Evolutionary conservation across 2,797 vertebrate genomes (phyloP).

Genomic region (Pseudopleuronectes americanus): DNA sequence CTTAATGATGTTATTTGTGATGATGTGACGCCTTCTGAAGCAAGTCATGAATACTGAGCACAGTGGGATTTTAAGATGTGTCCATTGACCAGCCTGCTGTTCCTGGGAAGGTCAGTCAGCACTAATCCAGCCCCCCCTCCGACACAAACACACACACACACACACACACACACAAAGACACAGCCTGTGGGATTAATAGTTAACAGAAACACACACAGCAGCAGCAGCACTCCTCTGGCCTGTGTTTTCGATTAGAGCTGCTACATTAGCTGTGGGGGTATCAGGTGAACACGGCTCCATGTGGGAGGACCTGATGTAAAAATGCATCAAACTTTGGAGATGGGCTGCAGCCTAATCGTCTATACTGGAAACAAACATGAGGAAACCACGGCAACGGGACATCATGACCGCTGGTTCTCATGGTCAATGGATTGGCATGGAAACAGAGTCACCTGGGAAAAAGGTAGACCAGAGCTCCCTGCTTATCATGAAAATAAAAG

Average conservation of each 20-base stretch:
- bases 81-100: constrained; percentile 28
- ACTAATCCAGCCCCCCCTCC: constrained; percentile 35
- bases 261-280: constrained; percentile 60
- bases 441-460: constrained; percentile 49
- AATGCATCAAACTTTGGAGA: constrained; percentile 66
- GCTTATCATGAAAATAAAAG: constrained; percentile 21
- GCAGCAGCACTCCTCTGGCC: constrained; percentile 24
- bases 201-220: constrained; percentile 73
- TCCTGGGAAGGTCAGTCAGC: constrained; percentile 45
- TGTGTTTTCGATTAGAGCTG: constrained; percentile 75
- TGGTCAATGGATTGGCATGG: constrained; percentile 52
- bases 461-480: background rate
- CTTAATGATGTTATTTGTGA: background rate
- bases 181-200: constrained; percentile 80
- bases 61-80: constrained; percentile 33
- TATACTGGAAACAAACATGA: constrained; percentile 74
- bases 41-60: constrained; percentile 14
- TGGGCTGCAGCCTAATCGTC: constrained; percentile 51
- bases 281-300: constrained; percentile 38
- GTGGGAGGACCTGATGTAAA: constrained; percentile 58
- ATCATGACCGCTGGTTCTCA: constrained; percentile 65
- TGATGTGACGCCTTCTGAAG: constrained; percentile 9
- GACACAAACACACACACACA: constrained; percentile 17
- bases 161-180: constrained; percentile 27
- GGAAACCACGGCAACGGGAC: constrained; percentile 77